A percentile compares a stretch with the other conserved stretches of the same genome.
Evolutionary conservation across 2,113 vertebrate species (phyloP).

Genomic region (Menidia beryllina): DNA sequence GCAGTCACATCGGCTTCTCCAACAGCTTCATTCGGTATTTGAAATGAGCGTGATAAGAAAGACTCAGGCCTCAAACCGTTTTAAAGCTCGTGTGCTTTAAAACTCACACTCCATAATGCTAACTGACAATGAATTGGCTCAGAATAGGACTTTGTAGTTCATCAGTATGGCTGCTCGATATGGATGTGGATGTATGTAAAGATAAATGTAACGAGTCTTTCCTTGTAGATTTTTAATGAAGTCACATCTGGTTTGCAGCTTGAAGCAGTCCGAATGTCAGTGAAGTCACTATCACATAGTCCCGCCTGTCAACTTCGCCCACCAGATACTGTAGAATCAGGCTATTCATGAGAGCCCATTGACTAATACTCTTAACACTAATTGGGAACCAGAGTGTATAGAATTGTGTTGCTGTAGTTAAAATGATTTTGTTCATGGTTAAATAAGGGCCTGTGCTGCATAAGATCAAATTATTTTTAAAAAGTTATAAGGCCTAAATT

Average conservation of each 20-base stretch:
- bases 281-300: neutral
- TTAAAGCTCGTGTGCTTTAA: constrained; percentile 1
- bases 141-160: neutral
- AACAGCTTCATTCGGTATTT: constrained; percentile 9
- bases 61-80: constrained; percentile 12
- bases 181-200: neutral
- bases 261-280: neutral
- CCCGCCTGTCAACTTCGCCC: neutral
- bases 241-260: neutral
- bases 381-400: neutral
- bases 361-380: neutral
- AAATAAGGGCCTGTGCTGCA: too few species aligned
- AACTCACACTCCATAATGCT: constrained; percentile 11
- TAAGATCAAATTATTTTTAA: too few species aligned
- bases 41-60: constrained; percentile 11
- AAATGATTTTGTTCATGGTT: constrained; percentile 4
- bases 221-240: constrained; percentile 5
- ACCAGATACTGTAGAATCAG: neutral
- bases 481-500: constrained; percentile 17
- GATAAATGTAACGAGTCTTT: neutral
- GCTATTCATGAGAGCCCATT: too few species aligned
- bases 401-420: neutral
- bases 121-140: constrained; percentile 1
- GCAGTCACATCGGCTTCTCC: constrained; percentile 23
- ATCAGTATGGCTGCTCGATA: constrained; percentile 7